Evolutionary conservation across 2,113 vertebrate species (phyloP), one percentile per base, ranked within the genome.

Genomic region (Paraplagusia blochii): DNA sequence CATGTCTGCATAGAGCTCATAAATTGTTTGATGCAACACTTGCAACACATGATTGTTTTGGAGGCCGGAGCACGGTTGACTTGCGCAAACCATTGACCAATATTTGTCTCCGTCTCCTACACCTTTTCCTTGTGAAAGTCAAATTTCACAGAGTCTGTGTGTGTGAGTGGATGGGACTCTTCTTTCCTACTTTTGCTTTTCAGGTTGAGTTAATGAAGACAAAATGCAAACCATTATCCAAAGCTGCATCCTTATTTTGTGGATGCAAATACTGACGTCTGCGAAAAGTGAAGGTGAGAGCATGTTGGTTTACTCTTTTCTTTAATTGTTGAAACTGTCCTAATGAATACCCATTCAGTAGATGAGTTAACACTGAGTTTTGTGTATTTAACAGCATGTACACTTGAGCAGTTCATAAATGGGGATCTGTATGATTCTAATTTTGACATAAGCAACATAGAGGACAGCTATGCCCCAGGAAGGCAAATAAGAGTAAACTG

Each of bases 401-500:
- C 2, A 3, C 50, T 8, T 47, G 0, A 52, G 1, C 0, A 14
- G 1, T 83, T 88, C 58, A 0, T 16, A 13, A 34, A 2, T 0
- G 9, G 10, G 4, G 0, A 0, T 0, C 0, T 7, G 1, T 85
- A 34, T 50, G 63, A 86, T 63, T 8, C 4, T 3, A 74, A 85
- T 53, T 78, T 71, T 60, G 70, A 77, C 7, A 66, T 1, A 36
- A 51, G 2, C 11, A 9, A 0, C 8, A 8, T 86, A 29, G 8
- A 48, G 0, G 3, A 4, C 2, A 53, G 0, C 0, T 89, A 89
- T 44, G 0, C 0, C 0, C 0, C 1, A 40, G 67, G 52, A 12
- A 19, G 22, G 5, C 13, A 12, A 55, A 51, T 89, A 11, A 77
- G 40, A 67, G 62, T 90, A n/a, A 5, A 5, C 34, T 92, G 90